These are phyloP conservation scores for Crenuchus spilurus DNA, from an alignment of 2,797 vertebrate species.

Conservation along the genomic window DNA sequence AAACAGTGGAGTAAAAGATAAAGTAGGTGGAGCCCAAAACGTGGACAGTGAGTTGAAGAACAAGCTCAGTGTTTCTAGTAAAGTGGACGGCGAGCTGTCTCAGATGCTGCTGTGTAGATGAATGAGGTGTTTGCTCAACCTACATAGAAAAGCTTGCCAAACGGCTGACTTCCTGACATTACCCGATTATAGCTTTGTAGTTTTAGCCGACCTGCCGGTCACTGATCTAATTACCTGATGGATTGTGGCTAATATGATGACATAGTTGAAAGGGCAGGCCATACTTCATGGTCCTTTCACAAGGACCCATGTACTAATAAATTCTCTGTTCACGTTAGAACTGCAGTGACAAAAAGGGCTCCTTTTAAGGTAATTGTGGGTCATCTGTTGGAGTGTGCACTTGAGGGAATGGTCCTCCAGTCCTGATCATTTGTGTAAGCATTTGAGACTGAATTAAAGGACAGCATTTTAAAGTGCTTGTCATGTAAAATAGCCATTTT, in stretches of 20 bases:
- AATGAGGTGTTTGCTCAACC: conserved; percentile 41
- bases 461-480: neutral
- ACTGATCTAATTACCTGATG: conserved; percentile 47
- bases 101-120: conserved; percentile 26
- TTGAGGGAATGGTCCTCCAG: conserved; percentile 4
- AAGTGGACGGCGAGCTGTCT: neutral
- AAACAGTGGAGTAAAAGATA: too few relatives aligned
- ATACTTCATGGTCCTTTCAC: conserved; percentile 43
- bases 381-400: conserved; percentile 23
- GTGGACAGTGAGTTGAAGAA: neutral
- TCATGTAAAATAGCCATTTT: neutral
- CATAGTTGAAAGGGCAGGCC: conserved; percentile 49
- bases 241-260: conserved; percentile 44
- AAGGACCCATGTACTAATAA: conserved; percentile 31
- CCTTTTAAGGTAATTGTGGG: conserved; percentile 24
- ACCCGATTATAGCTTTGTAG: conserved; percentile 33
- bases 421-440: neutral
- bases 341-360: conserved; percentile 21
- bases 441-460: neutral
- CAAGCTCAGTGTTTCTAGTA: neutral
- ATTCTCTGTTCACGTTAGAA: conserved; percentile 28
- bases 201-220: conserved; percentile 41
- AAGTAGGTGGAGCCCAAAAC: neutral
- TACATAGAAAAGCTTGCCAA: conserved; percentile 23
- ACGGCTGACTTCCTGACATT: conserved; percentile 30